Evolutionary conservation across 2,113 vertebrate species (phyloP), one percentile per base, ranked within the genome.

Genomic region (Apeltes quadracus): DNA sequence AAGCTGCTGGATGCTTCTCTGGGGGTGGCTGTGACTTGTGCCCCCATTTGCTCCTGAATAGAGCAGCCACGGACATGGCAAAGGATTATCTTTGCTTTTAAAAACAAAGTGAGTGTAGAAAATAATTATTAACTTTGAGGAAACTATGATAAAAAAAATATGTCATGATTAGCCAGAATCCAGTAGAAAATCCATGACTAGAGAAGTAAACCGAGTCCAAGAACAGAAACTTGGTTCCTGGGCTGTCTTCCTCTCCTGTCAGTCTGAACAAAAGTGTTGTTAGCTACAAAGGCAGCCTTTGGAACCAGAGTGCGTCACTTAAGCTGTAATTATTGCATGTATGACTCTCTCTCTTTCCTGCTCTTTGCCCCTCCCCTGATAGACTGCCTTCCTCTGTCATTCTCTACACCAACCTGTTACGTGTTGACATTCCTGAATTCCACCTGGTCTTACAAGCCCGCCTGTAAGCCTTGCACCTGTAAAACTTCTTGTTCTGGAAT

Each of bases 21-120:
- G 80, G 36, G n/a, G 59, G 20, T 0, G 85, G 89, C 76, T 87
- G 87, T 32, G 86, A 7, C 82, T 92, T 94, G 20, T 90, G 87
- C 15, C 89, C 78, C 88, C 82, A 90, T 68, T 85, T 92, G n/a
- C 85, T 75, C 72, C 88, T 79, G 61, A 94, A 92, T 61, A 93
- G 76, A 50, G 91, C 90, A 7, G 61, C 78, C 75, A 93, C 89
- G 44, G 90, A 89, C 88, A 92, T 90, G 16, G 25, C 54, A 5
- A 58, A 78, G 8, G 3, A 57, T 22, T 74, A 64, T n/a, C 7
- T 12, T n/a, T 78, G 48, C 53, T 56, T 34, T 8, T 29, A 16
- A 15, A 38, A 27, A 25, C 8, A 53, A 44, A 44, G n/a, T 14
- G 0, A 43, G 3, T 55, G 4, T 18, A 20, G 4, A 70, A 59